Percentiles rank a stretch among this genome's conserved stretches.
Evolutionary conservation across 1,140 invertebrate species (phyloP).

Genomic region (Solenopsis fugax): DNA sequence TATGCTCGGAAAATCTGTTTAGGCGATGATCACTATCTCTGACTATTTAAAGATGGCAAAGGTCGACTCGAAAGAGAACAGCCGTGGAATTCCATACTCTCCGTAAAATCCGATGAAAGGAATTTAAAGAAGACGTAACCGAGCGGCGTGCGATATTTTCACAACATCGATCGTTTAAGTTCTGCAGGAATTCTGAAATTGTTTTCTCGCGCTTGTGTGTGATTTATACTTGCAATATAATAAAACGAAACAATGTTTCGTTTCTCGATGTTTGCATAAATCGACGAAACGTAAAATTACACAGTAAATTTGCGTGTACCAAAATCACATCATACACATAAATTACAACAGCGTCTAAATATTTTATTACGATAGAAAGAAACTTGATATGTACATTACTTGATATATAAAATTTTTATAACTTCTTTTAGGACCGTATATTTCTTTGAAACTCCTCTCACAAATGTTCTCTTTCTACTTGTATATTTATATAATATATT

Average conservation of each 20-base stretch:
- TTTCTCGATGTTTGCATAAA: neutral
- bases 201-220: neutral
- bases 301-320: neutral
- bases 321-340: neutral
- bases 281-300: neutral
- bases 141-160: conserved; percentile 30
- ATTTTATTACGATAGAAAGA: neutral
- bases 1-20: neutral
- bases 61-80: conserved; percentile 15
- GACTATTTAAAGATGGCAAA: conserved; percentile 14
- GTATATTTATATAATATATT: neutral
- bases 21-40: neutral
- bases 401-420: neutral
- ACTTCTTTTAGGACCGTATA: neutral
- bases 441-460: neutral
- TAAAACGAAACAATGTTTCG: neutral
- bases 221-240: conserved; percentile 1
- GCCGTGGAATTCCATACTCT: conserved; percentile 31
- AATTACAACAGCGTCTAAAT: neutral
- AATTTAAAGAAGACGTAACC: conserved; percentile 56
- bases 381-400: neutral
- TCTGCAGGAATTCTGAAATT: conserved; percentile 26
- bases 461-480: neutral
- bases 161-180: conserved; percentile 50
- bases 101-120: conserved; percentile 37